Evolutionary conservation across 2,888 invertebrate species (phyloP).

Genomic region (Ditula angustiorana): DNA sequence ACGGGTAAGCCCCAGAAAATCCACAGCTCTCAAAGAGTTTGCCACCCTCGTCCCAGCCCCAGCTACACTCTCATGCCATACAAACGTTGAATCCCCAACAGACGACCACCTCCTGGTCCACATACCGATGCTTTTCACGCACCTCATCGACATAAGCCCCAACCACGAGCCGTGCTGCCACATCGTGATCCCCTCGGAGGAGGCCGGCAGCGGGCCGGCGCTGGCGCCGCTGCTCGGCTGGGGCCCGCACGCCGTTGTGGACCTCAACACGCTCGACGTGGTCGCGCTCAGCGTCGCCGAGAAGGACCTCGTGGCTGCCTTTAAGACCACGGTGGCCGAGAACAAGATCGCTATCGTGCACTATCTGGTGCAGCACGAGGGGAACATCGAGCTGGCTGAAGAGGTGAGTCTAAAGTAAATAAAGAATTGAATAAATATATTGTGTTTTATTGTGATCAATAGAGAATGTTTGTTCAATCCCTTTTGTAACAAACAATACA

Average conservation of each 20-base stretch:
- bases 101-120: conserved; percentile 93
- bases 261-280: conserved; percentile 90
- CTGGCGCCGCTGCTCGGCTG: conserved; percentile 88
- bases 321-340: conserved; percentile 88
- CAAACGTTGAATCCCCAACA: too few relatives aligned
- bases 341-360: conserved; percentile 93
- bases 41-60: too few relatives aligned
- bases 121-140: conserved; percentile 93
- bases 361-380: conserved; percentile 91
- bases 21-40: too few relatives aligned
- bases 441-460: too few relatives aligned
- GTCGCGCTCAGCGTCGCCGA: conserved; percentile 88
- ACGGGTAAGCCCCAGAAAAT: too few relatives aligned
- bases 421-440: too few relatives aligned
- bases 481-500: too few relatives aligned
- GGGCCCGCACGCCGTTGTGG: conserved; percentile 84
- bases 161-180: conserved; percentile 94
- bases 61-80: too few relatives aligned
- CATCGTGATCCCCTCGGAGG: conserved; percentile 88
- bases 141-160: conserved; percentile 93
- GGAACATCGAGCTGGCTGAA: conserved; percentile 90
- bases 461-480: too few relatives aligned
- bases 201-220: conserved; percentile 84
- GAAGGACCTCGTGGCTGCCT: conserved; percentile 88
- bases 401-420: conserved; percentile 87